Evolutionary conservation across 2,113 vertebrate genomes (phyloP), one percentile per base, ranked within the genome.

Genomic region (Setophaga petechia): DNA sequence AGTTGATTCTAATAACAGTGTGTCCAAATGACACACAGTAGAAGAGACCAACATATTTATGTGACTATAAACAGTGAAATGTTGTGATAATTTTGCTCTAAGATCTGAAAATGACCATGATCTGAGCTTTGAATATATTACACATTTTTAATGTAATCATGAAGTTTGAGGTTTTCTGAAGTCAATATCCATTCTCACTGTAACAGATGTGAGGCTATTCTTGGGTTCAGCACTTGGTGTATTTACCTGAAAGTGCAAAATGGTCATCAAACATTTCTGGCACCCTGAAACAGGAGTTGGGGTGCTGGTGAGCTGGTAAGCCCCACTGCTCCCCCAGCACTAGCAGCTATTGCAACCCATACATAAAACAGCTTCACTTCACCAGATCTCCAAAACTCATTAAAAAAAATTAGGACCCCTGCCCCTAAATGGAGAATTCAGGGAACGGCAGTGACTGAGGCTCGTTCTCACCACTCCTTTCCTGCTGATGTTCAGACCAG

Each of bases 391-490:
- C 25, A 63, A 80, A 90, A 92, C 23, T 6, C 12, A 6, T 2
- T 1, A 5, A 25, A 33, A 28, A 57, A 57, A 35, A 54, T 2
- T 3, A 23, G 12, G 5, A 61, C 43, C 5, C 9, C 23, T 10
- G 2, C 8, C 24, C 9, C 16, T 27, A 81, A 71, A 62, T 6
- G 16, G 33, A 78, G 20, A 51, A 57, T 35, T 2, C 5, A 7
- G 51, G 23, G 21, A 37, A 37, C 0, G 0, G 19, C 6, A 5
- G 54, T 43, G 35, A 2, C 6, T 3, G 30, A 58, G 35, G 8
- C 20, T 71, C 1, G 0, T 21, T 23, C 28, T 35, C 17, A 7
- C 11, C 14, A 4, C 25, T 43, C 20, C 3, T 24, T 23, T 76
- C 31, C 67, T 54, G n/a, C 51, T 55, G 41, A 17, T 11, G 21